These are phyloP conservation scores for Xanthostigma xanthostigma DNA, from an alignment of 2,888 invertebrate species.

Conservation along the genomic window DNA sequence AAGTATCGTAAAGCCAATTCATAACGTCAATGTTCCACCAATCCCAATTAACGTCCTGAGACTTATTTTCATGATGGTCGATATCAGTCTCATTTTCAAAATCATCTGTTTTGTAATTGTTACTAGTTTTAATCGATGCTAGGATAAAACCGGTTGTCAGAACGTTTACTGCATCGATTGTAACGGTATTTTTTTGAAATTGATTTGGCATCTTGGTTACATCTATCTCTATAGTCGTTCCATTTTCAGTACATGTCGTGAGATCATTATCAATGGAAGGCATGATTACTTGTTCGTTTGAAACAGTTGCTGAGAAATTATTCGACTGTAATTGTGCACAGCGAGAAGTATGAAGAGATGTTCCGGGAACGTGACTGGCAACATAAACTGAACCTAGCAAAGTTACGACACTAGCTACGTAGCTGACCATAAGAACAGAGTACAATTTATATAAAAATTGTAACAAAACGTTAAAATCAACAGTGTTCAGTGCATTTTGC, in stretches of 20 bases:
- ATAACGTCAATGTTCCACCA: slow-evolving; percentile 28
- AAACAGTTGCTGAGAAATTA: not conserved
- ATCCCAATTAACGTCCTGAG: slow-evolving; percentile 24
- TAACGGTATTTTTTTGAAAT: not conserved
- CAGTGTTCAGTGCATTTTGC: slow-evolving; percentile 34
- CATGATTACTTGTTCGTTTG: too few relatives aligned
- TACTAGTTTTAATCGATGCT: slow-evolving; percentile 19
- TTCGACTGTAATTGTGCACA: not conserved
- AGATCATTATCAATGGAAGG: too few relatives aligned
- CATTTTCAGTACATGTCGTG: too few relatives aligned
- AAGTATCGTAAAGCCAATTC: slow-evolving; percentile 26
- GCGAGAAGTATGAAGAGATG: slow-evolving; percentile 20
- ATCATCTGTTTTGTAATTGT: not conserved
- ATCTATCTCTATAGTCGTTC: too few relatives aligned
- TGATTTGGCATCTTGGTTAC: too few relatives aligned
- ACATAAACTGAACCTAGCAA: slow-evolving; percentile 42
- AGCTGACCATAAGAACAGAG: slow-evolving; percentile 42
- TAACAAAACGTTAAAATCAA: slow-evolving; percentile 32
- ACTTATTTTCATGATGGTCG: slow-evolving; percentile 9
- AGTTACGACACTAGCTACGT: slow-evolving; percentile 42
- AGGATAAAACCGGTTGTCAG: slow-evolving; percentile 25
- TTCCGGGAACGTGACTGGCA: slow-evolving; percentile 35
- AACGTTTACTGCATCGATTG: slow-evolving; percentile 21
- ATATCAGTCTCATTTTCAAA: slow-evolving; percentile 9
- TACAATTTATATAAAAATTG: slow-evolving; percentile 36